phyloP scores from a whole-genome alignment of 1,140 invertebrate genomes.

The Drosophila aff. region DNA sequence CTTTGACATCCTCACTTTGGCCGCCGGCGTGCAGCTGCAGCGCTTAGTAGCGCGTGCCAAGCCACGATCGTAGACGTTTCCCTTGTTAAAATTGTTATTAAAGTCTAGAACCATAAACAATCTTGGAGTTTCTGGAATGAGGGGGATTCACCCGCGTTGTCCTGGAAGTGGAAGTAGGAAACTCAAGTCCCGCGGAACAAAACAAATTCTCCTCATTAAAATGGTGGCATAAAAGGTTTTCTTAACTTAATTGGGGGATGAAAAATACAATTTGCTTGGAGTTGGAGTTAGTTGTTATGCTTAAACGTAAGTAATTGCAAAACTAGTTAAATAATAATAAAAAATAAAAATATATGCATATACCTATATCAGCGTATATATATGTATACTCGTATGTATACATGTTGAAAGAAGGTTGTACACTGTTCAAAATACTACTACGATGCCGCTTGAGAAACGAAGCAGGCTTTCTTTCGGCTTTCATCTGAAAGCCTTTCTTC shows the following conservation, averaged over 20 bases:
- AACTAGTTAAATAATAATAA: constrained; percentile 44
- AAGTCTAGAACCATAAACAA: background rate
- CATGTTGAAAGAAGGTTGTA: constrained; percentile 17
- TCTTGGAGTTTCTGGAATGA: background rate
- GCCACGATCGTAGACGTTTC: background rate
- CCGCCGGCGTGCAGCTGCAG: constrained; percentile 87
- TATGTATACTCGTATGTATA: constrained; percentile 6
- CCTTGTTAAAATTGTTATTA: background rate
- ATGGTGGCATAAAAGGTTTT: constrained; percentile 40
- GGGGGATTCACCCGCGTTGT: no score
- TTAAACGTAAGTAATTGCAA: constrained; percentile 25
- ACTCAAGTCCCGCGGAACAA: background rate
- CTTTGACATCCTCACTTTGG: constrained; percentile 87
- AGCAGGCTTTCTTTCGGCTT: background rate
- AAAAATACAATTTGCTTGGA: constrained; percentile 32
- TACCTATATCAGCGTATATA: constrained; percentile 21
- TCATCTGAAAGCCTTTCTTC: background rate
- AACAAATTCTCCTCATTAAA: constrained; percentile 8
- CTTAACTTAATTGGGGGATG: constrained; percentile 34
- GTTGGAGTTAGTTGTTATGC: constrained; percentile 28
- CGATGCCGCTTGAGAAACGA: constrained; percentile 15
- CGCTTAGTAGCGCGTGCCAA: constrained; percentile 53
- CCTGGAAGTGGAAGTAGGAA: background rate
- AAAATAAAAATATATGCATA: constrained; percentile 28
- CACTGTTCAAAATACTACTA: constrained; percentile 16